Conservation (phyloP, 1,140 invertebrate genomes). For the Hesperophylax magnus region DNA sequence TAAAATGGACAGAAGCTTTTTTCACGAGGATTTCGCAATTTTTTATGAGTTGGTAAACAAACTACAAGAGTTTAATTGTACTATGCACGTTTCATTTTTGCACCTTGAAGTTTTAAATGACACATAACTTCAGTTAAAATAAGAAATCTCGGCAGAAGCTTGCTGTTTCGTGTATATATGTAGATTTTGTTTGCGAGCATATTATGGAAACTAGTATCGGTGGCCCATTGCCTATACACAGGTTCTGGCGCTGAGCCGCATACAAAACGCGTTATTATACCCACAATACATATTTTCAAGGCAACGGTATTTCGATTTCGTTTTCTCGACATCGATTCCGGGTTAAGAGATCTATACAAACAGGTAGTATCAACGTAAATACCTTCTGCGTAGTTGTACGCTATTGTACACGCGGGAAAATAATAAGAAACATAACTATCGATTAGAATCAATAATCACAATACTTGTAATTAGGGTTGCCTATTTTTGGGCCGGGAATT, state of each 20-base stretch:
- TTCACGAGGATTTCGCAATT: too few species aligned
- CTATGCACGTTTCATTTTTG: background rate
- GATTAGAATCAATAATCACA: background rate
- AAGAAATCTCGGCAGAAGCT: background rate
- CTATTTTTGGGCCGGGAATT: background rate
- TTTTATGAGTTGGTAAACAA: too few species aligned
- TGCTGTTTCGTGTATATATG: background rate
- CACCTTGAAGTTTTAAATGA: background rate
- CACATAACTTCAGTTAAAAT: background rate
- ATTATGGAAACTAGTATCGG: background rate
- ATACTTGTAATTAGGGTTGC: background rate
- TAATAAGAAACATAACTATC: too few species aligned
- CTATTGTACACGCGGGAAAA: too few species aligned
- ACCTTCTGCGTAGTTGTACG: background rate
- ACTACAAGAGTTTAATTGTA: too few species aligned
- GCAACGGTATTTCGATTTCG: constrained; percentile 7
- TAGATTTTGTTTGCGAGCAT: background rate
- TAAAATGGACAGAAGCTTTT: too few species aligned
- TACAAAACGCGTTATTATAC: constrained; percentile 27
- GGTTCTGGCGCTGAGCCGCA: background rate
- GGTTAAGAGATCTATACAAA: background rate
- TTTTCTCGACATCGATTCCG: constrained; percentile 33
- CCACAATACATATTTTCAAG: constrained; percentile 27
- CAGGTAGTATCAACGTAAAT: background rate
- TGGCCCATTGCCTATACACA: background rate